Conservation (phyloP, 53 echinoderm and acorn worm species). For the Holothuria leucospilota region DNA sequence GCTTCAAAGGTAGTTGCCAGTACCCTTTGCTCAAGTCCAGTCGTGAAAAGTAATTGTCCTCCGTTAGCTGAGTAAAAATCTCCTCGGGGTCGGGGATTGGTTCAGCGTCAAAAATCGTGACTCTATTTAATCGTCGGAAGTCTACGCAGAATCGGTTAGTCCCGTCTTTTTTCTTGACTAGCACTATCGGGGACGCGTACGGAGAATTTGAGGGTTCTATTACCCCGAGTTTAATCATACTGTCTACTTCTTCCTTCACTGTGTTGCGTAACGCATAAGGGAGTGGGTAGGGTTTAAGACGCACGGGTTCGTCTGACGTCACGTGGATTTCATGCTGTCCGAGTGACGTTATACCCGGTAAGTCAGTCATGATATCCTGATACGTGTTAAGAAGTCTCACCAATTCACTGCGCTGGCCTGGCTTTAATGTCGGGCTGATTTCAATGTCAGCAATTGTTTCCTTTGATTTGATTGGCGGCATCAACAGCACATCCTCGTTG, state of each 20-base stretch:
- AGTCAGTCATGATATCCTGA: constrained; percentile 66
- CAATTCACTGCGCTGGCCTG: constrained; percentile 6
- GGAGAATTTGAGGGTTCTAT: constrained; percentile 64
- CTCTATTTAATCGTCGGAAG: constrained; percentile 59
- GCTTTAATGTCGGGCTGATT: constrained; percentile 7
- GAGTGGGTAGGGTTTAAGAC: constrained; percentile 54
- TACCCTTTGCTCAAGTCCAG: constrained; percentile 73
- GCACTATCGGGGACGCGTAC: too few species aligned
- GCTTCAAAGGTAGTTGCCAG: constrained; percentile 60
- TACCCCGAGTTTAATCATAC: constrained; percentile 65
- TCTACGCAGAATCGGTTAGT: constrained; percentile 73
- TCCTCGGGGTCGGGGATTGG: constrained; percentile 69
- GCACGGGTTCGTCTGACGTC: constrained; percentile 50
- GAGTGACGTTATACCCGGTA: constrained; percentile 58
- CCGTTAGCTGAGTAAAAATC: constrained; percentile 62
- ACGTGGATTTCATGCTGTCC: constrained; percentile 62
- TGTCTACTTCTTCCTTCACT: constrained; percentile 55
- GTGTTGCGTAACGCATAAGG: constrained; percentile 54
- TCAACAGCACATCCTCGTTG: constrained; percentile 48
- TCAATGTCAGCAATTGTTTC: constrained; percentile 49
- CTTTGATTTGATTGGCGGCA: constrained; percentile 42
- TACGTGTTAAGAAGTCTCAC: constrained; percentile 20
- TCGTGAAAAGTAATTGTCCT: constrained; percentile 60
- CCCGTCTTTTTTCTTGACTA: constrained; percentile 67
- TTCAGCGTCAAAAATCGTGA: constrained; percentile 76